Base-by-base conservation (phyloP, 2,113 vertebrate species). In the Stercorarius parasiticus region DNA sequence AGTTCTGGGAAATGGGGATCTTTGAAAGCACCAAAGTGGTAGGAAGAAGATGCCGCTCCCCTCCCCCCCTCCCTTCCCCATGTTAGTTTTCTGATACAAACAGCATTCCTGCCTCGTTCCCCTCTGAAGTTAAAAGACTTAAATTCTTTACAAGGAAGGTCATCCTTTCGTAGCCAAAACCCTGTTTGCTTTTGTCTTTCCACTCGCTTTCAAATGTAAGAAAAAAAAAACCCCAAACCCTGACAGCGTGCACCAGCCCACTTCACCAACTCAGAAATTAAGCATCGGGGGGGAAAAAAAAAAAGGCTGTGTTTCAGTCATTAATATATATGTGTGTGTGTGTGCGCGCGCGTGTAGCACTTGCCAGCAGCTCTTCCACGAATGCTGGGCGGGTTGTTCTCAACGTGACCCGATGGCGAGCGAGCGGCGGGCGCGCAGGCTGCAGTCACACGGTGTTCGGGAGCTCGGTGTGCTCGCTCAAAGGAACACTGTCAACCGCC, bases 81-180 rank as follows among this genome's bases (percentile, higher is more conserved):
- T 86, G 94, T 97, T 97, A 95, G 88, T 88, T 94, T 95, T 98
- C 96, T 96, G 96, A 97, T 97, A 95, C 96, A 96, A 87, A 97
- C 97, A 96, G 93, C 97, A 97, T 98, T 97, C 94, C 94, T 96
- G 95, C 87, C 87, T 98, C 94, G 62, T 95, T 97, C 97, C 90
- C 88, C 95, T 97, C 97, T 90, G 79, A 97, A 98, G 97, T 96
- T 91, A 88, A 97, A 98, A 98, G 95, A 97, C 96, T 98, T 94
- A 97, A 98, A 98, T 98, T 98, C 98, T 98, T 98, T 97, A 91
- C 96, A 96, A 97, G 95, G 96, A 98, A 98, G 98, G 98, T 98
- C 98, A 98, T 98, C 97, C 94, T 95, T 98, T 97, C 76, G 30
- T 95, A 97, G 98, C 98, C 97, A 98, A 97, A 98, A 92, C 95